phyloP scores from a whole-genome alignment of 1,140 invertebrate species.

The Rhizoglyphus robini region DNA sequence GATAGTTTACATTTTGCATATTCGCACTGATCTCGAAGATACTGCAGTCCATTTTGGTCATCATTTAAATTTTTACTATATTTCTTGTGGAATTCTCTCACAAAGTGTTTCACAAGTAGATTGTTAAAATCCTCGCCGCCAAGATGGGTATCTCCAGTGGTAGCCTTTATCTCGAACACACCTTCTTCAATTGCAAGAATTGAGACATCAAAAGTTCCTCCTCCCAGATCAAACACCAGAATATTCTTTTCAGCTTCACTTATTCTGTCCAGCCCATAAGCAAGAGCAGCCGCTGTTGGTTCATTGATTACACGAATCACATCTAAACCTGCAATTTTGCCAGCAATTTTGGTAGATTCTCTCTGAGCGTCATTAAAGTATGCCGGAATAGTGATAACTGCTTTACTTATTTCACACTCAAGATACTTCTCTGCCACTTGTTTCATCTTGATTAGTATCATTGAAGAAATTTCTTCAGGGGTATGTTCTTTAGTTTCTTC shows the following conservation, averaged over 20 bases:
- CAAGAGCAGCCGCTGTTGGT: conserved; percentile 25
- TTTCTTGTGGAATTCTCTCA: conserved; percentile 21
- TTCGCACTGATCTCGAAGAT: conserved; percentile 7
- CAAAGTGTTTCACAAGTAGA: conserved; percentile 8
- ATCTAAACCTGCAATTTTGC: conserved; percentile 23
- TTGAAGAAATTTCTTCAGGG: conserved; percentile 33
- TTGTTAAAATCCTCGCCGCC: conserved; percentile 27
- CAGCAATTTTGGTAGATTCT: conserved; percentile 26
- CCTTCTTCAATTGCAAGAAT: conserved; percentile 16
- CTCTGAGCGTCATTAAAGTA: conserved; percentile 37
- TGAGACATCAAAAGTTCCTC: conserved; percentile 26
- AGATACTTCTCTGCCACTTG: conserved; percentile 29
- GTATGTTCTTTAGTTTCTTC: conserved; percentile 29
- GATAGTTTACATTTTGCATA: conserved; percentile 14
- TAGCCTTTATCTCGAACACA: conserved; percentile 24
- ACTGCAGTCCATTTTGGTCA: not conserved
- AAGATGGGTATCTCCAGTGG: conserved; percentile 29
- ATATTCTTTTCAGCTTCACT: conserved; percentile 44
- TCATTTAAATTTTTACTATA: conserved; percentile 7
- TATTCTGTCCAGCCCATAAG: conserved; percentile 19
- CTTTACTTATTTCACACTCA: conserved; percentile 29
- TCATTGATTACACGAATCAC: conserved; percentile 25
- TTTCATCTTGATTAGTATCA: conserved; percentile 34
- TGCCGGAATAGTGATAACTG: conserved; percentile 37
- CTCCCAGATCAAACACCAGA: conserved; percentile 27